Base-by-base conservation (phyloP, 2,113 vertebrate genomes). In the Poeciliopsis prolifica region DNA sequence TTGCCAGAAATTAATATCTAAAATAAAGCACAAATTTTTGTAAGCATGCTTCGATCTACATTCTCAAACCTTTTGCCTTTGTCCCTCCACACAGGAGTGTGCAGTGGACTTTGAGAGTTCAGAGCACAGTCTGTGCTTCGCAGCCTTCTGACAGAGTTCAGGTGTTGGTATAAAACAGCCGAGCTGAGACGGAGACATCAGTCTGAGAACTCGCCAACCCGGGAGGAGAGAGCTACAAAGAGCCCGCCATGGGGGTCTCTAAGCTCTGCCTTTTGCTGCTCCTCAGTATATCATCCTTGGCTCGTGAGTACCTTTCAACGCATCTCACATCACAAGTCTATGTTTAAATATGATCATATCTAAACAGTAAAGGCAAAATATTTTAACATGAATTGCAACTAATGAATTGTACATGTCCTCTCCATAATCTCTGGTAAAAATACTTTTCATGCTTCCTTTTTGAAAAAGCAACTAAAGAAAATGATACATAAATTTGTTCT, bases 221-320 rank as follows among this genome's bases (percentile, higher is more conserved):
- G 58, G 69, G 83, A 74, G 89, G 80, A 89, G 75, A 86, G 92
- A 90, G 92, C 90, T 91, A 88, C 68, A 86, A 65, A 54, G 61
- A 93, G 86, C 91, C 93, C 91, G 81, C 51, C 72, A 95, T 95
- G 94, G 91, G 93, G 86, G 91, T 92, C 75, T 87, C 89, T 77
- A 93, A 94, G 92, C 92, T 94, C 90, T 91, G 77, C 78, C 87
- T 95, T 85, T 80, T 93, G 83, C 87, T 95, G 81, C 87, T 95
- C 67, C 83, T 95, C 29, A 75, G 87, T 67, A 78, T 78, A 35
- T 70, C 84, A 61, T 82, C 90, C 60, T 85, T 94, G 80, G 70
- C 88, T 66, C 79, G 94, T 95, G 86, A 93, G 94, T 92, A 87
- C 24, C 29, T 70, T 7, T 15, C 35, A 40, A 48, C 40, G 3